These are phyloP conservation scores for Orussus abietinus DNA, from an alignment of 1,140 invertebrate genomes.

Conservation along the genomic window DNA sequence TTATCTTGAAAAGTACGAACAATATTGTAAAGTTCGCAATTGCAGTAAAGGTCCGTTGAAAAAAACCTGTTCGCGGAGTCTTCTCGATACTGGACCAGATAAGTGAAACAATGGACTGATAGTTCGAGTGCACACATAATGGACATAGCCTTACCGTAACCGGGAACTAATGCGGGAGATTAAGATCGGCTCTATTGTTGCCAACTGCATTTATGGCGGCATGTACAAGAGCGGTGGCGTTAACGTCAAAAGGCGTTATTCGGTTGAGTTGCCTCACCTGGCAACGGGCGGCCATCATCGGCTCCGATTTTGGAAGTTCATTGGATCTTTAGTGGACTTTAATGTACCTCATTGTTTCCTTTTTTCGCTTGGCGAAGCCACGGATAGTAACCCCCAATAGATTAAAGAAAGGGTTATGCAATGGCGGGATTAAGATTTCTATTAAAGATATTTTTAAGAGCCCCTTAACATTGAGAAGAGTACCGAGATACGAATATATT, in stretches of 20 bases:
- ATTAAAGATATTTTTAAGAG: too few relatives aligned
- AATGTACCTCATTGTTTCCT: too few relatives aligned
- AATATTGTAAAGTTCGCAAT: too few relatives aligned
- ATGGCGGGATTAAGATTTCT: too few relatives aligned
- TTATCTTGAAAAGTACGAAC: too few relatives aligned
- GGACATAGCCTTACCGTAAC: constrained; percentile 29
- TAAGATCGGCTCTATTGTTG: constrained; percentile 30
- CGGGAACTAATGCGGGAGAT: constrained; percentile 32
- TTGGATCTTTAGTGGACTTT: constrained; percentile 28
- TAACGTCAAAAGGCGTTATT: constrained; percentile 38
- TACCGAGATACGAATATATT: too few relatives aligned
- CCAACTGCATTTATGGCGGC: constrained; percentile 24
- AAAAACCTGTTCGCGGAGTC: too few relatives aligned
- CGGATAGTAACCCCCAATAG: too few relatives aligned
- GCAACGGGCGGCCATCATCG: constrained; percentile 12
- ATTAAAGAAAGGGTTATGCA: too few relatives aligned
- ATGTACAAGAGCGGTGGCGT: constrained; percentile 28
- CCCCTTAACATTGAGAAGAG: too few relatives aligned
- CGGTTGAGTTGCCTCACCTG: constrained; percentile 35
- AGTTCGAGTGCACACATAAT: constrained; percentile 26
- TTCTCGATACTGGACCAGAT: constrained; percentile 13
- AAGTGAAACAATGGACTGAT: constrained; percentile 30
- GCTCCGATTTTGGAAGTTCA: constrained; percentile 24
- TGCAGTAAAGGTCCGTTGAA: too few relatives aligned
- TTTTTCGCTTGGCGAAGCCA: too few relatives aligned